Evolutionary conservation across 1,140 invertebrate genomes (phyloP), one percentile per base, ranked within the genome.

Genomic region (Trichonephila clavipes): DNA sequence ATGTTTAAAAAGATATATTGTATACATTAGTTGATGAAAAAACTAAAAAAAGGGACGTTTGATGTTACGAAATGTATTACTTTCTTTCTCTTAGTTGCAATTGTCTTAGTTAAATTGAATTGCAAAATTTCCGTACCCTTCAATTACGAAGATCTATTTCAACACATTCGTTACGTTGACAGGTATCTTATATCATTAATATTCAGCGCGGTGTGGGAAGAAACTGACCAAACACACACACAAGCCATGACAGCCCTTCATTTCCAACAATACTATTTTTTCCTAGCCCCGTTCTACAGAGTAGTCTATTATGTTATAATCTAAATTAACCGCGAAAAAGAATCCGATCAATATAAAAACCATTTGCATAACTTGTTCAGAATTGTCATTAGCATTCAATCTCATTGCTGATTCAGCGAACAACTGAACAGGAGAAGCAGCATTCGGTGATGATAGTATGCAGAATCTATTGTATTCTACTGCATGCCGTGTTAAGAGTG

Each of bases 361-460:
- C 72, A 77, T 77, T 77, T 77, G 72, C 72, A 77, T 77, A 77
- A 77, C 72, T 40, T 77, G 72, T 77, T 77, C 72, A 16, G 72
- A 77, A 77, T 77, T 77, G 28, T 40, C 72, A 77, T 77, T 77
- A 77, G 72, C 34, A 77, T 77, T 77, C 72, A 77, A 77, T 77
- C 28, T 34, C 28, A 28, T 28, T 72, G 69, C 69, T 24, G n/a
- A 72, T 72, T 77, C 72, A 40, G 72, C 24, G 62, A 64, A 64
- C 62, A 64, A 64, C 62, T 19, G 62, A 18, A 64, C 18, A 18
- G 21, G 16, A 18, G 21, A 19, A 69, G 24, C 66, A 28, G 4
- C 66, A n/a, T 69, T 69, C 14, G 1, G 16, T 77, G 72, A 28
- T 77, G 69, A 34, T 72, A 72, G 28, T 72, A 34, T 72, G 72